Evolutionary conservation across 2,888 invertebrate species (phyloP).

Genomic region (Dasysyrphus albostriatus): DNA sequence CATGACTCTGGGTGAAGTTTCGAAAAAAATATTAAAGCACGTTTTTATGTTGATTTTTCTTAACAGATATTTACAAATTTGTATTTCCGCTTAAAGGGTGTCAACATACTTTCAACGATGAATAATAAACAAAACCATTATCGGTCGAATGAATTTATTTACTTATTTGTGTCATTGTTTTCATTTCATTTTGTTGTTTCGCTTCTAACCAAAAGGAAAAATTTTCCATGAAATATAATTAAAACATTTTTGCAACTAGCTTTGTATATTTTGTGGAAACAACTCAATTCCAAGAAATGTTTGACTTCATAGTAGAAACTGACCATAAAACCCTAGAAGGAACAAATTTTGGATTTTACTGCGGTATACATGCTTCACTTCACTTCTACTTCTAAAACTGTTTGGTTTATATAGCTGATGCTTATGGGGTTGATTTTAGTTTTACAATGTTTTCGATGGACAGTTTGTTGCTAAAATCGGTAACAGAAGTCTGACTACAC

Average conservation of each 20-base stretch:
- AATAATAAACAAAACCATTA: not conserved
- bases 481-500: no score
- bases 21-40: no score
- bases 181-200: not conserved
- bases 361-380: not conserved
- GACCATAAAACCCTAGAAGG: not conserved
- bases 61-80: not conserved
- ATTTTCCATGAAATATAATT: not conserved
- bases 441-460: no score
- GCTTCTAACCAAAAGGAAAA: not conserved
- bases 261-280: not conserved
- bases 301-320: not conserved
- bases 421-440: not conserved
- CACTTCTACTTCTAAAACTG: not conserved
- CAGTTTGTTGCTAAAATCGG: no score
- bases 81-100: not conserved
- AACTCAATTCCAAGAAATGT: not conserved
- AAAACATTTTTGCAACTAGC: not conserved
- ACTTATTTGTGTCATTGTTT: no score
- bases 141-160: not conserved
- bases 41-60: conserved; percentile 2
- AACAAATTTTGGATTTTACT: not conserved
- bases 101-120: not conserved
- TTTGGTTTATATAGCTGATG: not conserved
- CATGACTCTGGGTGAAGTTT: not conserved